phyloP scores from a whole-genome alignment of 2,888 invertebrate species.

The Phasia obesa region DNA sequence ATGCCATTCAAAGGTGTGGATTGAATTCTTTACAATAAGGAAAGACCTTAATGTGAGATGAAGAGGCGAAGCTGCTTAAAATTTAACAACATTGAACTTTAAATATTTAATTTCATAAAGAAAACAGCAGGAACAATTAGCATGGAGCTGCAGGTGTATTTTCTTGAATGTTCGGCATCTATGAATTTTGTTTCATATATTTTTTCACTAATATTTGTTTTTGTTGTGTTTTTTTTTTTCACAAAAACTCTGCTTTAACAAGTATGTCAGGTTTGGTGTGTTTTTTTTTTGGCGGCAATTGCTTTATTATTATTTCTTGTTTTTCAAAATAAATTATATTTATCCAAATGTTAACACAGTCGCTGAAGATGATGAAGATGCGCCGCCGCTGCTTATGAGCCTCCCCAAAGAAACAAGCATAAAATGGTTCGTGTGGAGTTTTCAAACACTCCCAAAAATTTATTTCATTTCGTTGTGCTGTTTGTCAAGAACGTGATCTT shows the following conservation, averaged over 20 bases:
- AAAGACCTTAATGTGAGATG: constrained; percentile 53
- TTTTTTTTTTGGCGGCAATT: constrained; percentile 55
- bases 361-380: constrained; percentile 36
- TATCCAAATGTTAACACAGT: constrained; percentile 68
- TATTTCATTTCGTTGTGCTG: constrained; percentile 22
- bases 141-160: constrained; percentile 59
- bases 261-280: constrained; percentile 34
- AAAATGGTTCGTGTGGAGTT: neutral
- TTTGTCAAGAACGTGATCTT: constrained; percentile 71
- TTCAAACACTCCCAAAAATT: constrained; percentile 64
- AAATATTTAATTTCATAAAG: constrained; percentile 65
- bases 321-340: constrained; percentile 57
- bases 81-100: constrained; percentile 68
- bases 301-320: constrained; percentile 39
- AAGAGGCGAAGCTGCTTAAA: constrained; percentile 30
- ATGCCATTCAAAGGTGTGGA: constrained; percentile 52
- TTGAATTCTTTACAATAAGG: constrained; percentile 35
- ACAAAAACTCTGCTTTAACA: constrained; percentile 43
- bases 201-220: constrained; percentile 33
- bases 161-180: constrained; percentile 25
- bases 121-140: constrained; percentile 60
- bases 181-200: constrained; percentile 26
- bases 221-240: neutral
- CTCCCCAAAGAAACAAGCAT: neutral
- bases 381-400: constrained; percentile 26